phyloP scores from a whole-genome alignment of 2,888 invertebrate genomes.

The Oligia fasciuncula region DNA sequence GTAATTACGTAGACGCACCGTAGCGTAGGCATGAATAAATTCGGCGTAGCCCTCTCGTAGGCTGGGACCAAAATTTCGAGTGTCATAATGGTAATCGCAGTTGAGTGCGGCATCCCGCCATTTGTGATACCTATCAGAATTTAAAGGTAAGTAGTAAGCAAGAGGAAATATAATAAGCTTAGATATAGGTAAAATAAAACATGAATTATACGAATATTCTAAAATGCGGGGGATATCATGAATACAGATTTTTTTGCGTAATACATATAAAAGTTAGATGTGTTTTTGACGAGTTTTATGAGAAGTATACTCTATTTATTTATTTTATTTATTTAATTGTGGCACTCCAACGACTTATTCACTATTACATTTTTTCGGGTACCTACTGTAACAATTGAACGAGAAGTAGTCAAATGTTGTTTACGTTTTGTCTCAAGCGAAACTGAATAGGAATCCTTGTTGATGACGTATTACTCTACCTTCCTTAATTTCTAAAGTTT shows the following conservation, averaged over 20 bases:
- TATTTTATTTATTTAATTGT: too few species aligned
- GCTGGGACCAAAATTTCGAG: not conserved
- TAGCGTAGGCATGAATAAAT: not conserved
- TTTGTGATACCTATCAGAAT: not conserved
- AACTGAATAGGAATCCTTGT: not conserved
- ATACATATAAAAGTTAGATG: not conserved
- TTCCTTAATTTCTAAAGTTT: slow-evolving; percentile 6
- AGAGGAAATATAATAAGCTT: not conserved
- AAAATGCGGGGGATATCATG: not conserved
- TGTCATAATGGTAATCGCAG: not conserved
- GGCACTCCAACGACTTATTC: too few species aligned
- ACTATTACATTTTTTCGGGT: too few species aligned
- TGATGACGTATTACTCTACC: not conserved
- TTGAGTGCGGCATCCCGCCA: not conserved
- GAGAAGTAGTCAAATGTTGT: too few species aligned
- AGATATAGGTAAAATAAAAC: not conserved
- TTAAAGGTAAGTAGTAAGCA: not conserved
- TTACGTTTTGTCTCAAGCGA: too few species aligned
- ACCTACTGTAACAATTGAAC: too few species aligned
- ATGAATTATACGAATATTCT: not conserved
- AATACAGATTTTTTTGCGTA: not conserved
- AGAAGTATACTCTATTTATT: not conserved
- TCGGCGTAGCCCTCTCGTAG: slow-evolving; percentile 5
- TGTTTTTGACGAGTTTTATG: slow-evolving; percentile 18
- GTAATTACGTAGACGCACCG: not conserved